Evolutionary conservation across 2,888 invertebrate species (phyloP).

Genomic region (Acanthoscelides obtectus): DNA sequence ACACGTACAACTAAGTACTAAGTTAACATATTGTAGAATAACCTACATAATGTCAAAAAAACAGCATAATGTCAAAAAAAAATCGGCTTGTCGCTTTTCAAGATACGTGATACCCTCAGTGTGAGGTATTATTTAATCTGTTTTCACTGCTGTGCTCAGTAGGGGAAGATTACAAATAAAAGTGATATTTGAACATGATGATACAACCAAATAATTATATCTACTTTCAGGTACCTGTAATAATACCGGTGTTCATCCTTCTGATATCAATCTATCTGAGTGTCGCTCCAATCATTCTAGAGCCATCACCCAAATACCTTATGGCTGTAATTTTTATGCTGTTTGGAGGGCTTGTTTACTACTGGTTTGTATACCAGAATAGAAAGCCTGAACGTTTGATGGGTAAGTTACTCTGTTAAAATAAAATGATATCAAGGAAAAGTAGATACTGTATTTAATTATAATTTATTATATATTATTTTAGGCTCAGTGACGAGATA

Average conservation of each 20-base stretch:
- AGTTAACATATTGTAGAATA: no score
- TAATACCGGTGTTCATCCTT: conserved; percentile 69
- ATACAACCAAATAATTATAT: no score
- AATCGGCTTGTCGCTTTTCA: no score
- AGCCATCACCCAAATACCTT: conserved; percentile 72
- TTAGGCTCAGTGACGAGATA: conserved; percentile 61
- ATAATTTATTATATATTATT: conserved; percentile 33
- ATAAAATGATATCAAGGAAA: background rate
- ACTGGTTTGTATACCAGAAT: conserved; percentile 69
- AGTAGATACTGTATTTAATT: background rate
- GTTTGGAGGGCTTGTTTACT: conserved; percentile 66
- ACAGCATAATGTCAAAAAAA: no score
- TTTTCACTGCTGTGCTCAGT: no score
- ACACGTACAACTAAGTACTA: no score
- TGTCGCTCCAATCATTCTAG: conserved; percentile 67
- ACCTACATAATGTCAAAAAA: no score
- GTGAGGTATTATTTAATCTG: no score
- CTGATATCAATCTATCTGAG: conserved; percentile 68
- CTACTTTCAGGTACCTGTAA: conserved; percentile 57
- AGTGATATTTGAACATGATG: no score
- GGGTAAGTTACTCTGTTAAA: conserved; percentile 51
- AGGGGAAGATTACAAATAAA: no score
- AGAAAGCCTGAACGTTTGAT: conserved; percentile 55
- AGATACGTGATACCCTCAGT: no score
- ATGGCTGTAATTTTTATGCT: conserved; percentile 69